phyloP scores from a whole-genome alignment of 2,113 vertebrate genomes.

The Craseonycteris thonglongyai region DNA sequence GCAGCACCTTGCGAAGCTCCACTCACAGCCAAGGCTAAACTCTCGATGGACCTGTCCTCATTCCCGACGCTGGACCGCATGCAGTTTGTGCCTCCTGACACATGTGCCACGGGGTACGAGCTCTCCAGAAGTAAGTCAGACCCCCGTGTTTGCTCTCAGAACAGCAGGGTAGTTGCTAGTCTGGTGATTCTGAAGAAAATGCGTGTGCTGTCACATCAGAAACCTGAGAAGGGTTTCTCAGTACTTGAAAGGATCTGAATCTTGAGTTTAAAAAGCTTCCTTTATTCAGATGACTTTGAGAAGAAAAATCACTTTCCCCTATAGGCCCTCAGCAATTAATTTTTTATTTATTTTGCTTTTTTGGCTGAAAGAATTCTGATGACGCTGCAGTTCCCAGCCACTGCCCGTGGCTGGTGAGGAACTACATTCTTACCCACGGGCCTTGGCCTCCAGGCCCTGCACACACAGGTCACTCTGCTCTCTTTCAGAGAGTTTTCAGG shows the following conservation, averaged over 20 bases:
- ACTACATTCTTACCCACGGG: accelerated
- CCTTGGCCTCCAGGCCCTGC: neutral
- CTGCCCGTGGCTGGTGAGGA: accelerated
- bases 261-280: neutral
- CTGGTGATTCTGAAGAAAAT: neutral
- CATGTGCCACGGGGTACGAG: accelerated
- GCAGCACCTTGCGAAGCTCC: neutral
- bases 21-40: accelerated
- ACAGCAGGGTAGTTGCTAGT: accelerated
- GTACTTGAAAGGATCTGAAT: neutral
- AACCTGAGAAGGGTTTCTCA: neutral
- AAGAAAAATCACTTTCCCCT: neutral
- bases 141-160: accelerated
- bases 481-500: neutral
- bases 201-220: neutral
- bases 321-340: neutral
- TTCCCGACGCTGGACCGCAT: accelerated
- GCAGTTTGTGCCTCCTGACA: accelerated
- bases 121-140: accelerated
- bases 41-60: accelerated
- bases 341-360: neutral
- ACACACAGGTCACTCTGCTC: neutral
- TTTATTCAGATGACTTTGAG: neutral
- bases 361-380: neutral
- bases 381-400: neutral